Conservation (phyloP, 2,113 vertebrate species). For the Phalacrocorax brasilianus region DNA sequence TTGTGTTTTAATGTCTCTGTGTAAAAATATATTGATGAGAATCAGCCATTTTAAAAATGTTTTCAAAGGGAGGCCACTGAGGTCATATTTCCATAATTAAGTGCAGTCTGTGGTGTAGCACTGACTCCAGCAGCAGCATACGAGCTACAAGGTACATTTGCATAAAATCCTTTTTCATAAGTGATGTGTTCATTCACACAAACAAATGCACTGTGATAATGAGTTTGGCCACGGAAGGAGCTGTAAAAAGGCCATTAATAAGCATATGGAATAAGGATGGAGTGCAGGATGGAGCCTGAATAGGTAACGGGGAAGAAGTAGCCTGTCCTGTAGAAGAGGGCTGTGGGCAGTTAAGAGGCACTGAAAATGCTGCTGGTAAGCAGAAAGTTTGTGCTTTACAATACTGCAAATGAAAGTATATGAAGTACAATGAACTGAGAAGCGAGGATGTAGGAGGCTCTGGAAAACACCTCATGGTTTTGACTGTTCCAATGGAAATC, state of each 20-base stretch:
- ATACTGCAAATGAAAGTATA: neutral
- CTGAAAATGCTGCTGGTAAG: neutral
- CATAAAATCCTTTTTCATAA: neutral
- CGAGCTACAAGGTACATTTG: rapidly evolving
- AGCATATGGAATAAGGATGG: neutral
- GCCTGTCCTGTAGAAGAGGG: neutral
- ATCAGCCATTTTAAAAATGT: neutral
- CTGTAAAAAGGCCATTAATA: neutral
- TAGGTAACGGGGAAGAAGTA: neutral
- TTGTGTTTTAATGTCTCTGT: neutral
- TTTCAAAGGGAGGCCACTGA: neutral
- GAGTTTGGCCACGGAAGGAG: neutral
- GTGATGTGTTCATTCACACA: neutral
- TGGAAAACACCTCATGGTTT: neutral
- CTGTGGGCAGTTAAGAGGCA: neutral
- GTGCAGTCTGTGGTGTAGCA: neutral
- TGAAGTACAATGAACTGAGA: neutral
- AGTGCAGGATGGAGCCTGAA: neutral
- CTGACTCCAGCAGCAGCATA: neutral
- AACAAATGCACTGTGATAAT: neutral
- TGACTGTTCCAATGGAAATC: neutral
- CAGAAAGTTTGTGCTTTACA: neutral
- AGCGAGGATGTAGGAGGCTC: too few species aligned
- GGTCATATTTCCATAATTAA: neutral
- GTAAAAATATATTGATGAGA: neutral